These are phyloP conservation scores for Pholis gunnellus DNA, from an alignment of 2,113 vertebrate genomes.

Conservation along the genomic window DNA sequence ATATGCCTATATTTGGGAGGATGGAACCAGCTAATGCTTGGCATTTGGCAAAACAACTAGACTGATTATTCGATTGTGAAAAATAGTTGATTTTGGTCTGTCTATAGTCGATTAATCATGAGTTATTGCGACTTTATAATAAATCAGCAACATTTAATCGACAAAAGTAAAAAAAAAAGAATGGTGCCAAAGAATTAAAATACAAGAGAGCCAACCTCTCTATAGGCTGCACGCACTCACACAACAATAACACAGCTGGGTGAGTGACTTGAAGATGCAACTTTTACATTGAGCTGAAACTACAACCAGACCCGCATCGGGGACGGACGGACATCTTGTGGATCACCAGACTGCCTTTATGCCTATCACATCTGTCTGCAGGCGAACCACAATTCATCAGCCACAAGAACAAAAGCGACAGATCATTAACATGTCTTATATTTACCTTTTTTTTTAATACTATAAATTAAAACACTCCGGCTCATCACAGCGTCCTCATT, in stretches of 20 bases:
- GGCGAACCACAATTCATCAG: neutral
- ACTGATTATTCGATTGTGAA: neutral
- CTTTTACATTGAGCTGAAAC: neutral
- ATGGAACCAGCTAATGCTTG: neutral
- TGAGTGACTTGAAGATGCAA: neutral
- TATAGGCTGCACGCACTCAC: neutral
- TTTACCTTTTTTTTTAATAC: conserved; percentile 8
- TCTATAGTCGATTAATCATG: neutral
- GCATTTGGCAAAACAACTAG: neutral
- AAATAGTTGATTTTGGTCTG: neutral
- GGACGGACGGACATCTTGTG: neutral
- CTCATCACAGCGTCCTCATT: conserved; percentile 7
- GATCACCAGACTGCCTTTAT: neutral
- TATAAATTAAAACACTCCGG: neutral
- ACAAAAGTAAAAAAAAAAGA: too few relatives aligned
- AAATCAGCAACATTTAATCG: neutral
- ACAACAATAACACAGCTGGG: neutral
- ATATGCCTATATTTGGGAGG: neutral
- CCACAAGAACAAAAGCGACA: neutral
- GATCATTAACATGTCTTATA: neutral
- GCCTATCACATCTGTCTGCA: neutral
- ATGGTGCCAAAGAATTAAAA: neutral
- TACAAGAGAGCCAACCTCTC: neutral
- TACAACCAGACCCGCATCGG: too few relatives aligned
- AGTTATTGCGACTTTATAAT: neutral